Base-by-base conservation (phyloP, 2,113 vertebrate genomes). In the Gadus chalcogrammus region DNA sequence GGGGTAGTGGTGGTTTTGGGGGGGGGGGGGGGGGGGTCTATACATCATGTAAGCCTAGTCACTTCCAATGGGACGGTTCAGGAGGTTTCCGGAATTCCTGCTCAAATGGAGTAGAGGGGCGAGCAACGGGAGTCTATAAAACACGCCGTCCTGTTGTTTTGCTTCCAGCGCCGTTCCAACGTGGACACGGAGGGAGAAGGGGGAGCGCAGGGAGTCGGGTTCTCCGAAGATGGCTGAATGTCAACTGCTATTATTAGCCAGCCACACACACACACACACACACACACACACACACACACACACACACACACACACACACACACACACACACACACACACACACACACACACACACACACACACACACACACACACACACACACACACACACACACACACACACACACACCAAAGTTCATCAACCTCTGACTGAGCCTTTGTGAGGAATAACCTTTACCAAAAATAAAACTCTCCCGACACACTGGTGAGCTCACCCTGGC, bases 171-270 rank as follows among this genome's bases (percentile, higher is more conserved):
- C 70, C 62, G 83, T 77, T 77, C 82, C 73, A 74, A 83, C 72
- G 69, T 80, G 4, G 63, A 61, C 65, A 79, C 55, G 22, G 71
- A 83, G 70, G 77, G 9, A 48, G 42, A 48, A 74, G 31, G 22
- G 53, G 73, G 64, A 78, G 74, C 77, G 80, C 75, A 73, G 27
- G 68, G 72, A 73, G 42, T 67, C 67, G 70, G 70, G 75, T 69
- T 84, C 83, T 88, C 76, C 77, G 74, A 81, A 84, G 83, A 84
- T 80, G 72, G 76, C 16, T 80, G 81, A 86, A 89, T 81, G 86
- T 88, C 81, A 81, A 63, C 76, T 56, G 66, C 76, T 82, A 84
- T 70, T 79, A 86, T 87, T 82, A 84, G 84, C 77, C 69, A 60
- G 56, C 62, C n/a, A n/a, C n/a, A n/a, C n/a, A n/a, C n/a, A n/a